A percentile compares a stretch with the other conserved stretches of the same genome.
Conservation (phyloP, 2,888 invertebrate genomes). For the Melinaea menophilus region DNA sequence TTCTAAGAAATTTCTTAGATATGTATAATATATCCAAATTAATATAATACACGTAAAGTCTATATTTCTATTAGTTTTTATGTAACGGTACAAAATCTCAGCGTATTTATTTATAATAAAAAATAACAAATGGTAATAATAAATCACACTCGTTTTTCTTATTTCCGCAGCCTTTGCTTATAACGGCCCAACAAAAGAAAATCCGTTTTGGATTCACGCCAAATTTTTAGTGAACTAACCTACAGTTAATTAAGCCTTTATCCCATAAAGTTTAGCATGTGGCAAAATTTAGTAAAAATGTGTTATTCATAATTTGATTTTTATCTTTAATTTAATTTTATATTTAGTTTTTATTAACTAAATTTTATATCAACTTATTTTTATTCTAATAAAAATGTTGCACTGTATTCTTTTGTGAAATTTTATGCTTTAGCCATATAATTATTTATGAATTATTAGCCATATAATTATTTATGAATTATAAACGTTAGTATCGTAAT, state of each 20-base stretch:
- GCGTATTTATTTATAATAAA: slow-evolving; percentile 2
- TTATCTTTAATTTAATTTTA: no score
- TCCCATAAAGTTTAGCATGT: background rate
- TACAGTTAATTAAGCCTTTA: slow-evolving; percentile 2
- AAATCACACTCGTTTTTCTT: slow-evolving; percentile 9
- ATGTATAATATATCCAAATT: background rate
- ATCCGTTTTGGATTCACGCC: slow-evolving; percentile 19
- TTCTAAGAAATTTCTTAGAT: background rate
- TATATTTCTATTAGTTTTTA: background rate
- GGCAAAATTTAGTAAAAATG: background rate
- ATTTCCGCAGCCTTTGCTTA: slow-evolving; percentile 15
- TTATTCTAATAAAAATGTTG: no score
- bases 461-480: no score
- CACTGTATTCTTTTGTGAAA: no score
- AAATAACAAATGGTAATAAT: background rate
- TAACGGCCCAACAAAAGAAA: slow-evolving; percentile 12
- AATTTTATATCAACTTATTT: no score
- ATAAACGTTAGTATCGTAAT: no score
- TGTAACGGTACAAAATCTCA: background rate
- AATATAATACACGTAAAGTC: background rate
- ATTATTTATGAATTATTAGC: no score
- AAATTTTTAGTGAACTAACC: slow-evolving; percentile 16
- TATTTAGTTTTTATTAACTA: no score
- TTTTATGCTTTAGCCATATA: no score
- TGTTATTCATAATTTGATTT: background rate